Evolutionary conservation across 2,797 vertebrate genomes (phyloP), one percentile per base, ranked within the genome.

Genomic region (Ptychobarbus kaznakovi): DNA sequence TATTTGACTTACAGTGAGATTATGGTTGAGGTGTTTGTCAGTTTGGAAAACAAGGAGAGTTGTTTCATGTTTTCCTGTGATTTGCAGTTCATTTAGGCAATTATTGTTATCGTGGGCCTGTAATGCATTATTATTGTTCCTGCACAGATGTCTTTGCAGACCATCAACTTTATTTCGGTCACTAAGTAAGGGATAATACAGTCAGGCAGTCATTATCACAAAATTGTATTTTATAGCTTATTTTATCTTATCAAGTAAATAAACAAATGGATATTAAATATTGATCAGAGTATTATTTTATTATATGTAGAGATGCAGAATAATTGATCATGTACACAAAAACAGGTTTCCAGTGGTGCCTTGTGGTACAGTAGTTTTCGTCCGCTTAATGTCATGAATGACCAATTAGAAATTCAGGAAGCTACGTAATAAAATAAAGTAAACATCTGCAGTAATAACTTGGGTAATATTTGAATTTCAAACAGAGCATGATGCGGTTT

Each of bases 111-210:
- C 5, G 38, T 42, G 16, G 51, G 35, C 38, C 22, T 78, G n/a
- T 61, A 11, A 61, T 78, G 75, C 22, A 11, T 77, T 77, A 25
- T 61, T 77, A n/a, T 58, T 77, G 20, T n/a, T 58, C 74, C 9
- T 46, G 25, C 11, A 49, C 25, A 49, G 15, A 35, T 22, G 25
- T 15, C 63, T 51, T 22, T 51, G 49, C 35, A 58, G 53, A 40
- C 16, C 35, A 53, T 56, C 18, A 75, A 75, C 49, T 76, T 22
- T 15, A 77, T 77, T 78, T 58, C 13, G 6, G 38, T 18, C 35
- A 25, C 13, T 25, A 61, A 25, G 13, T 42, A 25, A 78, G 53
- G 35, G 35, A 18, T 18, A 42, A 25, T 42, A 42, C 53, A 77
- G 7, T 40, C 22, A 42, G 12, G 35, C 13, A 42, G 75, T 42